Base-by-base conservation (phyloP, 2,113 vertebrate species). In the Dolichallabes microphthalmus region DNA sequence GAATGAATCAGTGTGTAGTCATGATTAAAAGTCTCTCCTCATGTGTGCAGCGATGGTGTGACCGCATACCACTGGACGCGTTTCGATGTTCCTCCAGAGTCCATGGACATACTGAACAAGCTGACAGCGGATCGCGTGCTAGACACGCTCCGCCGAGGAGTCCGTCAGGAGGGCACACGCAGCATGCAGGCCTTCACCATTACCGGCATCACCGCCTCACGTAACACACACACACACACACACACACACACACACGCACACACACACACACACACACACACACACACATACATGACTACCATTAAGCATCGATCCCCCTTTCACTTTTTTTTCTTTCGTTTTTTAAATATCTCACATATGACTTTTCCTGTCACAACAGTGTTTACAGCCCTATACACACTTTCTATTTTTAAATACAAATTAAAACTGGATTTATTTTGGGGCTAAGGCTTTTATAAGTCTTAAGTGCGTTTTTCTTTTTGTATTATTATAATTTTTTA, bases 61-160 rank as follows among this genome's bases (percentile, higher is more conserved):
- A 58, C 66, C 2, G 94, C 92, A 25, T 95, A 94, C 88, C 91
- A 93, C 86, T 95, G 94, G 95, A 92, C 89, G 80, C 89, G 89
- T 87, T 95, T 95, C 86, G 81, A 92, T 1, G 79, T 95, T 74
- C 94, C 94, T 10, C 55, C 66, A 0, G 1, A 13, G 0, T 91
- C 94, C 52, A 80, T 90, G 77, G 92, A 92, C 57, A 5, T 90
- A 0, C 25, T 91, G 53, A 91, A 92, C 0, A 88, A 93, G 75
- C 86, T 95, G 71, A 92, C 94, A 0, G 94, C 94, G 74, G 88
- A 92, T 13, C 91, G 91, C 0, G 86, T 95, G 32, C 57, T 91
- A 45, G 75, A 93, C 14, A 53, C 80, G 0, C 87, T 95, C 80
- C 90, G 92, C 73, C 55, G 5, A 0, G 84, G 88, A 27, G 77